Conservation (phyloP, 2,113 vertebrate genomes). For the Amazona vittata region DNA sequence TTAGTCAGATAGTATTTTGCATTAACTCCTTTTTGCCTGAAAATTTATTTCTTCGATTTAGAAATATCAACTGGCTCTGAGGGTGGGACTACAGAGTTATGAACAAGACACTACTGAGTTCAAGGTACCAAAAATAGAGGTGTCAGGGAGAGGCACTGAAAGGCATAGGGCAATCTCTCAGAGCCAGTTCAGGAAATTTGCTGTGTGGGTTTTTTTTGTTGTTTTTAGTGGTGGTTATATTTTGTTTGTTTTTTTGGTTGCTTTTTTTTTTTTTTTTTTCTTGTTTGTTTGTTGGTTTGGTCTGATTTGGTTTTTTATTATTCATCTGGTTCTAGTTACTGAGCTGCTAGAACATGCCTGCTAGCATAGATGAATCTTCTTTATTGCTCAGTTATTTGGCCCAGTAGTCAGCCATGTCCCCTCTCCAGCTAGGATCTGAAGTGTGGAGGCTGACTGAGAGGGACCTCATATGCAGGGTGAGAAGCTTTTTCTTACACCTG, state of each 20-base stretch:
- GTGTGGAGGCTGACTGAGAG: neutral
- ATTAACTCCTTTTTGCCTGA: neutral
- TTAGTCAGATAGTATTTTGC: neutral
- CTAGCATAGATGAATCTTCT: neutral
- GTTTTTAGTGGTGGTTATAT: neutral
- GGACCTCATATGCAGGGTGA: neutral
- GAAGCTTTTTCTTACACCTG: neutral
- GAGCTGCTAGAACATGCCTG: neutral
- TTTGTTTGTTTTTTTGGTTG: neutral
- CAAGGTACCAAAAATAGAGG: neutral
- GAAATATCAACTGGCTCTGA: neutral
- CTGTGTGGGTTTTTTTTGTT: rapidly evolving
- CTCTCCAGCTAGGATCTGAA: neutral
- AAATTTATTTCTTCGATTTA: neutral
- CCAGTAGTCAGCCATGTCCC: neutral
- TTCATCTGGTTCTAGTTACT: neutral
- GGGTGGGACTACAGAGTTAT: neutral
- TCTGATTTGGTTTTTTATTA: neutral
- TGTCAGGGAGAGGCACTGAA: neutral
- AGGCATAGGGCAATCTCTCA: neutral
- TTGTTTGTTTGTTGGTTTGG: neutral
- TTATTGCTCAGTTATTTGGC: neutral
- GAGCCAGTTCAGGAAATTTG: neutral
- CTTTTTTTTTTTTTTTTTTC: too few relatives aligned
- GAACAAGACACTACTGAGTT: neutral